Percentiles rank a stretch among this genome's conserved stretches.
These are phyloP conservation scores for Macropis europaea DNA, from an alignment of 2,888 invertebrate genomes.

Conservation along the genomic window DNA sequence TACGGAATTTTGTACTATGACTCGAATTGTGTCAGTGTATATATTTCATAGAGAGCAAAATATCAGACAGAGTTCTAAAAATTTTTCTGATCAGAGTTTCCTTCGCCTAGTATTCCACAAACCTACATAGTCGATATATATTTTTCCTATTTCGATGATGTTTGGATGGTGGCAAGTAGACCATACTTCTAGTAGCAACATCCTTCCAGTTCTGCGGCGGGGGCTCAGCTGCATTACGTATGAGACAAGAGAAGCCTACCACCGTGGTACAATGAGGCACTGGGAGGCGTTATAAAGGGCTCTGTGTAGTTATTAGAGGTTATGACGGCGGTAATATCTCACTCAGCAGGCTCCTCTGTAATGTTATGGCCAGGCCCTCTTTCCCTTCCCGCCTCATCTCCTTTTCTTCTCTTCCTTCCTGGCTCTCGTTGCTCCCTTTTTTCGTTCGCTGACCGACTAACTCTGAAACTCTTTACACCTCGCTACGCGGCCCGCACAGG, in stretches of 20 bases:
- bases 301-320: conserved; percentile 78
- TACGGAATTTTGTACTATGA: no score
- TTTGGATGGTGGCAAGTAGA: conserved; percentile 37
- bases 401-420: conserved; percentile 2
- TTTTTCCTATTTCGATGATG: conserved; percentile 18
- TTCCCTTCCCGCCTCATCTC: conserved; percentile 44
- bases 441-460: conserved; percentile 8
- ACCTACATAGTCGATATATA: no score
- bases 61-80: no score
- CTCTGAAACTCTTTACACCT: conserved; percentile 9
- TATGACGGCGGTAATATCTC: conserved; percentile 78
- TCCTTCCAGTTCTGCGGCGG: no score
- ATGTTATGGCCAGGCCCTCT: conserved; percentile 71
- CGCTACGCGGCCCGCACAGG: not conserved
- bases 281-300: conserved; percentile 77
- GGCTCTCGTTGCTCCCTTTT: conserved; percentile 16
- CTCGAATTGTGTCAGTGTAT: no score
- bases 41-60: no score
- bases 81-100: no score
- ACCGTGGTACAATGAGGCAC: conserved; percentile 68
- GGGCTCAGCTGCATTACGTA: conserved; percentile 64
- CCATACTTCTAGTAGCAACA: no score
- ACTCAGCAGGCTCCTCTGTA: conserved; percentile 77
- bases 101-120: no score
- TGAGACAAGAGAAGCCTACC: conserved; percentile 63